Conservation (phyloP, 2,113 vertebrate genomes). For the Apteryx mantelli region DNA sequence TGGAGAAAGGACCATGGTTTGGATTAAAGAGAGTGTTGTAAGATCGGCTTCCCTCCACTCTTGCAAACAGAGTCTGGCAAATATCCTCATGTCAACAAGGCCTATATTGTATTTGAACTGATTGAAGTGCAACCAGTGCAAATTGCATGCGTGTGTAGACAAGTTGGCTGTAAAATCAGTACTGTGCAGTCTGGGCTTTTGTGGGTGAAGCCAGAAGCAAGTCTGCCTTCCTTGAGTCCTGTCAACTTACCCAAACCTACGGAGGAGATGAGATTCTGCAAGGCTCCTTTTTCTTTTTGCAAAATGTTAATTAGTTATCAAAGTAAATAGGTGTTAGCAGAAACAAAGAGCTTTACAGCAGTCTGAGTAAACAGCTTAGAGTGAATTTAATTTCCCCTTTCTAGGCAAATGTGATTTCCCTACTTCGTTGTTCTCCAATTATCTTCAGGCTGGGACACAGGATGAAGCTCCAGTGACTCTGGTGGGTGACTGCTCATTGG, state of each 20-base stretch:
- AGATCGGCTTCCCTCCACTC: background rate
- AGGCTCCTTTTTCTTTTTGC: background rate
- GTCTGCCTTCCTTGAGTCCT: background rate
- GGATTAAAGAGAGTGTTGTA: background rate
- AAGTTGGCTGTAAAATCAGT: background rate
- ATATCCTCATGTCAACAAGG: background rate
- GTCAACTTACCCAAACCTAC: rapidly evolving
- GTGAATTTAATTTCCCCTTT: conserved; percentile 38
- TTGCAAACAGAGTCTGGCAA: background rate
- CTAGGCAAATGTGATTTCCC: background rate
- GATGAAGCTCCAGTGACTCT: background rate
- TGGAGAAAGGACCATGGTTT: background rate
- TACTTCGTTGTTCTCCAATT: background rate
- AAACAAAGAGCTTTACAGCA: conserved; percentile 11
- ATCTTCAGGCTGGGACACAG: background rate
- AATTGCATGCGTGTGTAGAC: background rate
- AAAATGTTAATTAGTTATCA: conserved; percentile 39
- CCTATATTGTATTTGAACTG: background rate
- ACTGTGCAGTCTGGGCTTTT: background rate
- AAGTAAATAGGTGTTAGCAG: conserved; percentile 49
- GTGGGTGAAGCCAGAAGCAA: background rate
- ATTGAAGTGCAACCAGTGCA: background rate
- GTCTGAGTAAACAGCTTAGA: conserved; percentile 40
- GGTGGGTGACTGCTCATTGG: background rate
- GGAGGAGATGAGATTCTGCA: background rate